These are phyloP conservation scores for Glossosoma conforme DNA, from an alignment of 1,140 invertebrate genomes.

Conservation along the genomic window DNA sequence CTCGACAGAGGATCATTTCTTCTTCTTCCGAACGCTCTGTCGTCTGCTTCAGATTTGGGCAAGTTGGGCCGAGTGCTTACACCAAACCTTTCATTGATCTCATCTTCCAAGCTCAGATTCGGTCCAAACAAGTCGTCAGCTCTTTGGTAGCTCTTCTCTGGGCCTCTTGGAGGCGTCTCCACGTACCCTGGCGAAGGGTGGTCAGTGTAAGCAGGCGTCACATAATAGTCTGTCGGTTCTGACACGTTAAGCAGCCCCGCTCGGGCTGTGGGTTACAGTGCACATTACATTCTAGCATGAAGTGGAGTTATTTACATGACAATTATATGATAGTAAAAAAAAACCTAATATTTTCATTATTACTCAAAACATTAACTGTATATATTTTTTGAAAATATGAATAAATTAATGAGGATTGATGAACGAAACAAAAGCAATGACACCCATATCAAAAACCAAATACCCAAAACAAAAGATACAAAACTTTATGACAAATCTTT, in stretches of 20 bases:
- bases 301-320: constrained; percentile 5
- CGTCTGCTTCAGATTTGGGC: constrained; percentile 30
- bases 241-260: constrained; percentile 48
- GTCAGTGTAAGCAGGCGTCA: constrained; percentile 40
- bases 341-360: no score
- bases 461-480: no score
- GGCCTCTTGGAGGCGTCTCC: constrained; percentile 36
- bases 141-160: constrained; percentile 30
- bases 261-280: constrained; percentile 40
- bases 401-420: no score
- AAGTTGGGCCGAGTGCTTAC: constrained; percentile 51
- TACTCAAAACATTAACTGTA: no score
- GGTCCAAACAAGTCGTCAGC: constrained; percentile 28
- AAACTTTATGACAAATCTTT: no score
- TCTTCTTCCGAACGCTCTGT: neutral
- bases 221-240: constrained; percentile 48
- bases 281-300: constrained; percentile 18
- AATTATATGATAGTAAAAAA: no score
- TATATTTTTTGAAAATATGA: no score
- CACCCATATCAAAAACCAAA: no score
- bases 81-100: constrained; percentile 57
- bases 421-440: no score
- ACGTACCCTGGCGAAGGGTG: constrained; percentile 39
- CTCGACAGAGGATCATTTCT: neutral
- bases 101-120: constrained; percentile 47